Percentiles rank a stretch among this genome's conserved stretches.
phyloP scores from a whole-genome alignment of 2,797 vertebrate genomes.

The Ctenopoma kingsleyae region DNA sequence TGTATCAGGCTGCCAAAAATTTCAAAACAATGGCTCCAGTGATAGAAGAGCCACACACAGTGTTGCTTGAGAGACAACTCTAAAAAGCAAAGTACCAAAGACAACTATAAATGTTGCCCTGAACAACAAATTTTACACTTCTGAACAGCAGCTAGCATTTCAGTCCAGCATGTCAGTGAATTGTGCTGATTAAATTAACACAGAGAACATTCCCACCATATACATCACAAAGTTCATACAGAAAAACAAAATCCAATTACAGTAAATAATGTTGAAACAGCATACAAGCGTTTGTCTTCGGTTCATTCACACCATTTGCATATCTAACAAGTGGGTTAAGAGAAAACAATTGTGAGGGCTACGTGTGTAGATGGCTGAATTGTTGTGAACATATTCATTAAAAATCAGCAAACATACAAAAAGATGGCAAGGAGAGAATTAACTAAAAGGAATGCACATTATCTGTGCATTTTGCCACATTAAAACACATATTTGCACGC shows the following conservation, averaged over 20 bases:
- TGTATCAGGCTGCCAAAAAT: conserved; percentile 90
- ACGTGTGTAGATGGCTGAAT: conserved; percentile 87
- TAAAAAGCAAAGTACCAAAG: conserved; percentile 94
- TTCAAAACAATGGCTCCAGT: conserved; percentile 84
- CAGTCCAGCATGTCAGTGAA: conserved; percentile 99
- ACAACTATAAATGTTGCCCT: conserved; percentile 89
- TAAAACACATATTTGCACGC: conserved; percentile 94
- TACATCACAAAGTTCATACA: conserved; percentile 96
- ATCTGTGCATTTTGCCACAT: conserved; percentile 87
- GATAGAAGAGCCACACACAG: conserved; percentile 88
- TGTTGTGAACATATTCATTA: conserved; percentile 75
- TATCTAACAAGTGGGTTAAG: conserved; percentile 89
- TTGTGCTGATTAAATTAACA: conserved; percentile 99
- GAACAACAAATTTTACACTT: conserved; percentile 92
- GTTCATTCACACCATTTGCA: conserved; percentile 89
- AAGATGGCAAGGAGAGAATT: conserved; percentile 81
- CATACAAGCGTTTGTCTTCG: conserved; percentile 90
- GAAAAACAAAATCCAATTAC: conserved; percentile 86
- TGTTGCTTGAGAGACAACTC: conserved; percentile 91
- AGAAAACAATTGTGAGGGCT: conserved; percentile 82
- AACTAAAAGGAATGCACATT: conserved; percentile 84
- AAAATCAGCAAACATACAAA: conserved; percentile 82
- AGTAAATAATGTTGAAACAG: conserved; percentile 96
- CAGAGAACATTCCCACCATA: conserved; percentile 98
- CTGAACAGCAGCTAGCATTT: conserved; percentile 99